A percentile compares a stretch with the other conserved stretches of the same genome.
These are phyloP conservation scores for Saccostrea echinata DNA, from an alignment of 1,140 invertebrate species.

Conservation along the genomic window DNA sequence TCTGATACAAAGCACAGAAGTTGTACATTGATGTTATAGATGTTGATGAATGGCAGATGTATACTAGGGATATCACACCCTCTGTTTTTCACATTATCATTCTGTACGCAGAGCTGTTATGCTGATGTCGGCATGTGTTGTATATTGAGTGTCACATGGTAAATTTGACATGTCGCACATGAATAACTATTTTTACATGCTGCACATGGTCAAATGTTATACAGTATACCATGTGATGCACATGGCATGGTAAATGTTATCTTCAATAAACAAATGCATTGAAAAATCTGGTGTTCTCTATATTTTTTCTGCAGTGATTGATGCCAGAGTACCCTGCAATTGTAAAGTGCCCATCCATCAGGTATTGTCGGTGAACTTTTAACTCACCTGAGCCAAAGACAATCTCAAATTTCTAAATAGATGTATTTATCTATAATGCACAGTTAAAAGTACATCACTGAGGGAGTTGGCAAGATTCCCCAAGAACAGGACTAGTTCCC, in stretches of 20 bases:
- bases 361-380: too few species aligned
- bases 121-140: slow-evolving; percentile 11
- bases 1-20: too few species aligned
- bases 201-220: slow-evolving; percentile 27
- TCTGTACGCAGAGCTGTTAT: slow-evolving; percentile 2
- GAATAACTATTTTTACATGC: neutral
- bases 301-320: neutral
- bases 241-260: slow-evolving; percentile 34
- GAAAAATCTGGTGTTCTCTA: neutral
- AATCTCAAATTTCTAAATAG: too few species aligned
- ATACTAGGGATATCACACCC: neutral
- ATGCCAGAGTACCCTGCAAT: neutral
- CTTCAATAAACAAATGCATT: slow-evolving; percentile 37
- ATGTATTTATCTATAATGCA: too few species aligned
- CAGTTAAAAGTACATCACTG: too few species aligned
- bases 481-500: too few species aligned
- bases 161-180: neutral
- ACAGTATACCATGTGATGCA: slow-evolving; percentile 24
- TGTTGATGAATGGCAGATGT: neutral
- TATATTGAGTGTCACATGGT: slow-evolving; percentile 16
- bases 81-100: neutral
- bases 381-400: too few species aligned
- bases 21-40: neutral
- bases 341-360: neutral
- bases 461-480: too few species aligned